Conservation (phyloP, 2,113 vertebrate species). For the Erythrocebus patas region DNA sequence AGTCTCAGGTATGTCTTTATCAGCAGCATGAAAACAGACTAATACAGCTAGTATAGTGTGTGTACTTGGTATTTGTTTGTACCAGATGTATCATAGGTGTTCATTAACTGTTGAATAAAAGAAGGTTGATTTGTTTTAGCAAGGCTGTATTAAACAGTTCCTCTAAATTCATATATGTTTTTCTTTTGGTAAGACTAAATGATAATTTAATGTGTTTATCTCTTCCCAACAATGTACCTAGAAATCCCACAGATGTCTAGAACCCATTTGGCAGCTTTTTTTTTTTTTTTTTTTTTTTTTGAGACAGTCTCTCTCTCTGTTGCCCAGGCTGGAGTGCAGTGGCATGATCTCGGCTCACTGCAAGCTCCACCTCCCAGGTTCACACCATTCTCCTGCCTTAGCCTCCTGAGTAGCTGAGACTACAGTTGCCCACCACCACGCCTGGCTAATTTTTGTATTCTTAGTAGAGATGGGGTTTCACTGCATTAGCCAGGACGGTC, state of each 20-base stretch:
- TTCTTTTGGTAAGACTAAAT: background rate
- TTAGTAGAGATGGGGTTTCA: no score
- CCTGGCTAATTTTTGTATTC: no score
- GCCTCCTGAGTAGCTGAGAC: no score
- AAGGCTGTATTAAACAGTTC: conserved; percentile 17
- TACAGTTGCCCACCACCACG: fast-evolving
- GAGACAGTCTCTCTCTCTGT: no score
- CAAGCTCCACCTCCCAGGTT: no score
- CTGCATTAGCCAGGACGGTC: no score
- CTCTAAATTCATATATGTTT: background rate
- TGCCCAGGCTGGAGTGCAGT: no score
- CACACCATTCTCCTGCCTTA: no score
- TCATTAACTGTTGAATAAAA: background rate
- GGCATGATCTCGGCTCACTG: no score
- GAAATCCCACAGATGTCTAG: background rate
- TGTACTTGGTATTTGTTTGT: background rate
- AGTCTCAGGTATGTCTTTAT: no score
- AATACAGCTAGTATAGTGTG: background rate
- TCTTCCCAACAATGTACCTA: background rate
- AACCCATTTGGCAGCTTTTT: background rate
- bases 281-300: no score
- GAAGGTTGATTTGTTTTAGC: background rate
- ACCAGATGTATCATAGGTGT: background rate
- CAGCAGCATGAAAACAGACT: no score
- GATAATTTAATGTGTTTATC: background rate